Base-by-base conservation (phyloP, 2,888 invertebrate species). In the Drosophila koepferae region DNA sequence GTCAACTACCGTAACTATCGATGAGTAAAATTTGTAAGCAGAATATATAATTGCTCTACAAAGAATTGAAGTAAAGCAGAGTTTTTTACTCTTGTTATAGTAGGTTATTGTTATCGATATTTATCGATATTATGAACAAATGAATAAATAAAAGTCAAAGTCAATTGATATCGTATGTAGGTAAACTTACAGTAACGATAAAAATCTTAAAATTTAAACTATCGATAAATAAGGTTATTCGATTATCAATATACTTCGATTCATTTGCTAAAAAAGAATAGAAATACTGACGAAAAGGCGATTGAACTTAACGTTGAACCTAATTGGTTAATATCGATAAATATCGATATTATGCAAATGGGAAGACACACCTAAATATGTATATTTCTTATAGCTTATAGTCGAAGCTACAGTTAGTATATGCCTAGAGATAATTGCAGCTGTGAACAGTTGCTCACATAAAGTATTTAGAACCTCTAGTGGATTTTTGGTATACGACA, bases 201-300 rank as follows among this genome's bases (percentile, higher is more conserved):
- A 23, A 3, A 23, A 23, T 23, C 23, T 23, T 23, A 4, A 23
- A 23, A 23, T 23, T 4, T 23, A 23, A 4, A 23, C 23, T 23
- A 23, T 23, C n/a, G 31, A 34, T 34, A 51, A 10, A 2, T 51
- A 36, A 20, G 18, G 18, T 20, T 20, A 8, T 8, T 3, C 0
- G 8, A 14, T 0, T 8, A 12, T 20, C 18, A 14, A 51, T 51
- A 51, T 7, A n/a, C 5, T 12, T n/a, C 6, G 10, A 49, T 9
- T 5, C 0, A 8, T 2, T 4, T 16, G 2, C 8, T 1, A 3
- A 23, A 8, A 14, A 20, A 20, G 2, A 46, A 2, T 6, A 1
- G 4, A 7, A 2, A 14, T 23, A 8, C 3, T 7, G 7, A 2
- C 6, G 1, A 2, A 5, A 44, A 20, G 6, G 12, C 1, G 8